Evolutionary conservation across 2,797 vertebrate species (phyloP).

Genomic region (Prionace glauca): DNA sequence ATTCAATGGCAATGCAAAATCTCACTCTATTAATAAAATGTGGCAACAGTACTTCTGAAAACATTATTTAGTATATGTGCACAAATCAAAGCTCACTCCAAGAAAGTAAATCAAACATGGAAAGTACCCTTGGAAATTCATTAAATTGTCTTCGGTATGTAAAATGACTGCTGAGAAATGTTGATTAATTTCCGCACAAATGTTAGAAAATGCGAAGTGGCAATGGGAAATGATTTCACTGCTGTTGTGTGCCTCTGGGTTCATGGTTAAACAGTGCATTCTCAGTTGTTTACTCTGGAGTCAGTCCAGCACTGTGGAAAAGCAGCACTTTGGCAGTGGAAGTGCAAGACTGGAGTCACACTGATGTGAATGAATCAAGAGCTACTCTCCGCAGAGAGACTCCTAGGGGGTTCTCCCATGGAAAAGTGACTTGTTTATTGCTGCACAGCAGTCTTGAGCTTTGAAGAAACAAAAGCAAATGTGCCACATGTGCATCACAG

Average conservation of each 20-base stretch:
- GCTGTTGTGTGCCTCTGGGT: conserved; percentile 56
- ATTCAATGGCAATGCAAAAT: not conserved
- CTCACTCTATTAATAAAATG: not conserved
- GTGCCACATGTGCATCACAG: conserved; percentile 30
- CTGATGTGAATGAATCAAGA: conserved; percentile 49
- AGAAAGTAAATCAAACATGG: conserved; percentile 28
- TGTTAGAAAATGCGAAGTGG: conserved; percentile 53
- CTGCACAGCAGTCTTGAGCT: conserved; percentile 25
- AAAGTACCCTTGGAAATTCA: conserved; percentile 37
- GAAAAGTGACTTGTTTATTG: conserved; percentile 37
- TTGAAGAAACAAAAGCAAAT: conserved; percentile 33
- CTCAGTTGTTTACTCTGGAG: conserved; percentile 57
- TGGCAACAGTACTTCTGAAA: not conserved
- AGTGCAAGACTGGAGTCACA: conserved; percentile 51
- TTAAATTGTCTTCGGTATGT: conserved; percentile 30
- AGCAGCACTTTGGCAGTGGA: conserved; percentile 41
- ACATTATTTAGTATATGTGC: not conserved
- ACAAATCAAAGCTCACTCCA: not conserved
- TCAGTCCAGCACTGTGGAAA: conserved; percentile 46
- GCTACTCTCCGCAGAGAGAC: conserved; percentile 46
- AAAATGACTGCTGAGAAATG: conserved; percentile 48
- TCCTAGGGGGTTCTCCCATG: conserved; percentile 39
- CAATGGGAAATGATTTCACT: conserved; percentile 54
- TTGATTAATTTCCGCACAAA: conserved; percentile 53
- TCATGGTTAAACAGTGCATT: conserved; percentile 49